phyloP scores from a whole-genome alignment of 2,113 vertebrate genomes.

The Syrrhaptes paradoxus region DNA sequence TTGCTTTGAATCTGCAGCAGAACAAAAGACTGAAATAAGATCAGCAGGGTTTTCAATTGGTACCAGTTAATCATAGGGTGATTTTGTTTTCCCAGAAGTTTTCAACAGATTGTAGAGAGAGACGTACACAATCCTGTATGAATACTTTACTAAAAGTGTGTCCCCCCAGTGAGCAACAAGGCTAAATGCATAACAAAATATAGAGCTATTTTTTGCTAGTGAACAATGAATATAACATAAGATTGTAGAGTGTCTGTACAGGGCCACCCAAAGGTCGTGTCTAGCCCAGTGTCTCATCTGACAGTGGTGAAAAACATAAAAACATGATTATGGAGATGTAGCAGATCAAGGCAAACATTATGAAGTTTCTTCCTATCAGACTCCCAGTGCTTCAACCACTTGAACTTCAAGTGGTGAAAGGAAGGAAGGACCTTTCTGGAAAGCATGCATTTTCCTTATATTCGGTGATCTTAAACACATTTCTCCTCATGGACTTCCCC shows the following conservation, averaged over 20 bases:
- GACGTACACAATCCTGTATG: background rate
- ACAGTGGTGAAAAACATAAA: background rate
- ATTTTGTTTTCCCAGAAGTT: background rate
- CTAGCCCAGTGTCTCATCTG: background rate
- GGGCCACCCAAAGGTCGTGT: background rate
- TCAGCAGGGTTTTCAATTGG: background rate
- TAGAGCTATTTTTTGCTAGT: background rate
- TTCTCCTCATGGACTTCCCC: background rate
- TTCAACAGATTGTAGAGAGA: background rate
- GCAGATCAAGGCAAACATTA: background rate
- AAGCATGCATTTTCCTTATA: background rate
- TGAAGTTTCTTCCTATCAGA: background rate
- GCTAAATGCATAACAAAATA: background rate
- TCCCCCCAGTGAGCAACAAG: background rate
- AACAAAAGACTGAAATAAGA: background rate
- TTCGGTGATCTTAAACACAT: fast-evolving
- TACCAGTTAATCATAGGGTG: background rate
- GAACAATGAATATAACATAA: background rate
- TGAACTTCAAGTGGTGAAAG: background rate
- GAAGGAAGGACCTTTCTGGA: background rate
- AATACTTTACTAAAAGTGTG: background rate
- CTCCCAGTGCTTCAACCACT: background rate
- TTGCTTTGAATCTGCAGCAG: background rate
- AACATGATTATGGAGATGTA: background rate
- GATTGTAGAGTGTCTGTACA: background rate